Conservation (phyloP, 2,888 invertebrate genomes). For the Aleiodes testaceus region DNA sequence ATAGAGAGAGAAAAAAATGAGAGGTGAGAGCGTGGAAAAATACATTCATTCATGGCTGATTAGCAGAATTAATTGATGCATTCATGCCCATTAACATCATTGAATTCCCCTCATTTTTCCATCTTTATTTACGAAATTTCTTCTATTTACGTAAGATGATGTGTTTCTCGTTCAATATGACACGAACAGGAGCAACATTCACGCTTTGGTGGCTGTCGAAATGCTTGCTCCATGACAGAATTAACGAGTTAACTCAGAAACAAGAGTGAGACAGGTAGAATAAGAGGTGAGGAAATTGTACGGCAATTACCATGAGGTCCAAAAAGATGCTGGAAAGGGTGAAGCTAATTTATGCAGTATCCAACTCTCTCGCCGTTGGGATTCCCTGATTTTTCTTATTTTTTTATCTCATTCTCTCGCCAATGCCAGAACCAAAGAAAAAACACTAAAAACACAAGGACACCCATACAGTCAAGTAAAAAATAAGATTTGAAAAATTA, state of each 20-base stretch:
- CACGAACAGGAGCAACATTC: slow-evolving; percentile 35
- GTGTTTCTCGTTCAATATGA: slow-evolving; percentile 25
- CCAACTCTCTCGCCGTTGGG: background rate
- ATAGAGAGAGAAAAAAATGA: background rate
- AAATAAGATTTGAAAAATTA: background rate
- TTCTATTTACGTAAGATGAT: slow-evolving; percentile 2
- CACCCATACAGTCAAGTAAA: background rate
- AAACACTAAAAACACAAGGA: background rate
- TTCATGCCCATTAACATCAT: slow-evolving; percentile 1
- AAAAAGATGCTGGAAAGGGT: slow-evolving; percentile 10
- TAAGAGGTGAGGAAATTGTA: slow-evolving; percentile 16
- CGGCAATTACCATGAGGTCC: slow-evolving; percentile 24
- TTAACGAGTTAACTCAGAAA: slow-evolving; percentile 28
- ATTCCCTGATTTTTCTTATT: slow-evolving; percentile 6
- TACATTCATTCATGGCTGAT: slow-evolving; percentile 15
- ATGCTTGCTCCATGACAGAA: slow-evolving; percentile 33
- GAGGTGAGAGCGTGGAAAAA: slow-evolving; percentile 7
- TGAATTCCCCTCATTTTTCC: background rate
- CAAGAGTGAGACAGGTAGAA: background rate
- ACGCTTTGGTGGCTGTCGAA: slow-evolving; percentile 31
- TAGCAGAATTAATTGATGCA: slow-evolving; percentile 25
- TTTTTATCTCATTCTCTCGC: background rate
- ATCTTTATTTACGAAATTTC: background rate
- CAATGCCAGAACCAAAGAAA: slow-evolving; percentile 8
- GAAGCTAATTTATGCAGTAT: slow-evolving; percentile 22